Base-by-base conservation (phyloP, 2,113 vertebrate species). In the Callithrix jacchus region DNA sequence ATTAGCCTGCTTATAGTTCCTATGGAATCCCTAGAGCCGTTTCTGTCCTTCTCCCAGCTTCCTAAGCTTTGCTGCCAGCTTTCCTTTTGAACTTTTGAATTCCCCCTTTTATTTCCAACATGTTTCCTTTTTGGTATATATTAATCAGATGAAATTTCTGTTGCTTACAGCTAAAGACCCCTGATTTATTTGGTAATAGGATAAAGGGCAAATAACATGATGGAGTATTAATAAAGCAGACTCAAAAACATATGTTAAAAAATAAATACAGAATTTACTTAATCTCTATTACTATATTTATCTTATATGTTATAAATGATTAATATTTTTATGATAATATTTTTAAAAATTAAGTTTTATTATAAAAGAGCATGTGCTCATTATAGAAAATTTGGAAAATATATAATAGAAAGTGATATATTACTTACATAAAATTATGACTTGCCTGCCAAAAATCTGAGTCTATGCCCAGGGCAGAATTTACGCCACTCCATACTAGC, bases 261-360 rank as follows among this genome's bases (percentile, higher is more conserved):
- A 92, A 87, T 77, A 71, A 54, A 70, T 13, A 81, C 11, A 47
- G 6, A 77, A 49, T 79, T 71, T 47, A 54, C 14, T 93, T 92
- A 66, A 61, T 94, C 16, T 64, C 79, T 87, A n/a, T n/a, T 87
- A 45, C 32, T 74, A 40, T 73, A 71, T 30, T 84, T 95, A 77
- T 42, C 89, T 40, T 93, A 45, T 66, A n/a, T 68, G 45, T 79
- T 45, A 35, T n/a, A 40, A 47, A 64, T 45, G 58, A 47, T 14
- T 25, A 61, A 73, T 89, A 79, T 84, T 64, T 94, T 87, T 68
- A 70, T 45, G 79, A 83, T 66, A 20, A 74, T 64, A 49, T 66
- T 95, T 83, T 52, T 3, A 27, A 73, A 68, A 94, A 86, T 89
- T 87, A 97, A 92, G 23, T 91, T 76, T 87, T 77, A 82, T 91